These are phyloP conservation scores for Lycia hirtaria DNA, from an alignment of 2,888 invertebrate genomes.

Conservation along the genomic window DNA sequence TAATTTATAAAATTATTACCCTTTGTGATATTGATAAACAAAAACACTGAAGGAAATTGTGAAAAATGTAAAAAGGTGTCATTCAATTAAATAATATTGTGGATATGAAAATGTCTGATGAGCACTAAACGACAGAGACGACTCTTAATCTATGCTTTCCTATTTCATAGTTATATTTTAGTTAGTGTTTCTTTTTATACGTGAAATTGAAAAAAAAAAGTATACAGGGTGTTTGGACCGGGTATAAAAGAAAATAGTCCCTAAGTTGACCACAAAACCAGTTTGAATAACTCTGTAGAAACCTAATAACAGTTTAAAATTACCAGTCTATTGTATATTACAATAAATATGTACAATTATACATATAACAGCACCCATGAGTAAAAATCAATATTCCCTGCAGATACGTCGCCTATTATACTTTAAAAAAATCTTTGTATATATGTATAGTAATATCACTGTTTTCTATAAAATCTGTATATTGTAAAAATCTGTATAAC, in stretches of 20 bases:
- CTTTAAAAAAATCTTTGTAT: constrained; percentile 53
- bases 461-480: constrained; percentile 67
- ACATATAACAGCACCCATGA: constrained; percentile 77
- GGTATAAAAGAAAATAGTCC: constrained; percentile 25
- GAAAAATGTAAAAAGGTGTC: too few relatives aligned
- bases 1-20: too few relatives aligned
- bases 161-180: too few relatives aligned
- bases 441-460: constrained; percentile 73
- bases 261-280: constrained; percentile 59
- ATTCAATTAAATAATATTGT: too few relatives aligned
- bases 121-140: too few relatives aligned
- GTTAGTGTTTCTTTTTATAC: too few relatives aligned
- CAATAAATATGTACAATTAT: constrained; percentile 83
- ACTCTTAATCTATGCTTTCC: too few relatives aligned
- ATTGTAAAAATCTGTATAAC: constrained; percentile 61
- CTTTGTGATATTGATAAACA: too few relatives aligned
- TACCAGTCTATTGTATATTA: constrained; percentile 85
- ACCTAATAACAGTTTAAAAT: constrained; percentile 83
- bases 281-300: constrained; percentile 78
- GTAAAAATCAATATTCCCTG: constrained; percentile 67
- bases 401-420: constrained; percentile 66
- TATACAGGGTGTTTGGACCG: too few relatives aligned
- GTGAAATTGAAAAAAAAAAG: too few relatives aligned
- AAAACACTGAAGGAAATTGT: too few relatives aligned
- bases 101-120: too few relatives aligned